phyloP scores from a whole-genome alignment of 1,140 invertebrate genomes.

The Hetaerina americana region DNA sequence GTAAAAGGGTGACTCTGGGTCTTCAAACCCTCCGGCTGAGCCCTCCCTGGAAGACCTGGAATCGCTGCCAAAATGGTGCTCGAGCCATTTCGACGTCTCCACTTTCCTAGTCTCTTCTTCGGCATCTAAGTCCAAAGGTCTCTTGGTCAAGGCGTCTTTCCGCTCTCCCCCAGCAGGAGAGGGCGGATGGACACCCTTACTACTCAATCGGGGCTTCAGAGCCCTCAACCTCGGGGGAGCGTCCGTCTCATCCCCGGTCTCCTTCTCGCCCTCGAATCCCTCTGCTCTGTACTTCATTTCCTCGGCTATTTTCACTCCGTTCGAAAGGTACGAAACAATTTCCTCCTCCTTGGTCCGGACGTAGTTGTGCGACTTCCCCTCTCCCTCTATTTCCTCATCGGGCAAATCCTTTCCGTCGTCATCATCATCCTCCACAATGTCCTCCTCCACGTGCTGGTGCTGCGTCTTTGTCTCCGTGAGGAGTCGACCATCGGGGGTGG shows the following conservation, averaged over 20 bases:
- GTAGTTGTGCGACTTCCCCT: neutral
- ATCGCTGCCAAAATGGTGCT: conserved; percentile 78
- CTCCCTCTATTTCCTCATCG: conserved; percentile 35
- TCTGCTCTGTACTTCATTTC: conserved; percentile 48
- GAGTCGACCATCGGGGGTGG: conserved; percentile 64
- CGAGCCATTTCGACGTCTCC: conserved; percentile 79
- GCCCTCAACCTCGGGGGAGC: conserved; percentile 18
- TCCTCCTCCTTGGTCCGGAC: conserved; percentile 40
- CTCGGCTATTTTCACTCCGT: conserved; percentile 54
- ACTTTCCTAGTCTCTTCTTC: conserved; percentile 79
- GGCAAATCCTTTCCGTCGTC: conserved; percentile 28
- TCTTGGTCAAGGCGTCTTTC: conserved; percentile 65
- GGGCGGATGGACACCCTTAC: conserved; percentile 18
- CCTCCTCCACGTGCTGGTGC: conserved; percentile 50
- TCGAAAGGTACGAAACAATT: conserved; percentile 59
- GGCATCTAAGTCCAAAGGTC: conserved; percentile 65
- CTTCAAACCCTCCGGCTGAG: conserved; percentile 42
- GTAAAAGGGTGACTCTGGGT: conserved; percentile 26
- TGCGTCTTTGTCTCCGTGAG: conserved; percentile 74
- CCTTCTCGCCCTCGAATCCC: conserved; percentile 47
- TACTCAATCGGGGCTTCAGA: conserved; percentile 13
- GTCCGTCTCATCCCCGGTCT: conserved; percentile 50
- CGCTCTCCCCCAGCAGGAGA: conserved; percentile 35
- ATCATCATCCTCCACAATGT: conserved; percentile 20
- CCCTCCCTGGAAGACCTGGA: conserved; percentile 60